Evolutionary conservation across 1,140 invertebrate species (phyloP), one percentile per base, ranked within the genome.

Genomic region (Leptoteleia sp.): DNA sequence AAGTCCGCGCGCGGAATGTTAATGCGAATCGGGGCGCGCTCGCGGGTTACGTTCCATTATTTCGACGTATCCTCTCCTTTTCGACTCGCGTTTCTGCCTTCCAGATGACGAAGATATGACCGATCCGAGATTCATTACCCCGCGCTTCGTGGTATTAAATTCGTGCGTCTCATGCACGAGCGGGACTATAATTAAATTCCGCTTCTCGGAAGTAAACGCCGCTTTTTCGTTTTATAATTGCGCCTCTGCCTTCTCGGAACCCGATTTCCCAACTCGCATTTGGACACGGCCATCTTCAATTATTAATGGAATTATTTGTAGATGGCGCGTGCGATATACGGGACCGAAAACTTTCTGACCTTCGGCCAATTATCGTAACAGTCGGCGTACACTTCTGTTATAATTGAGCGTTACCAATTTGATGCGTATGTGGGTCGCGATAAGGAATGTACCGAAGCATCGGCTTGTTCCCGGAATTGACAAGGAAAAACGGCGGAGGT

Each of bases 1-100:
- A 52, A 71, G 55, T 47, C 61, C 19, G 61, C 31, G 54, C 16
- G 42, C 31, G 55, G 67, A 71, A 71, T 71, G 54, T 71, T 61
- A 72, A 72, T 62, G 47, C 38, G 57, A 72, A 25, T 61, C 35
- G 31, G 35, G 35, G 12, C 33, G 43, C 52, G 35, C 40, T 48
- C 40, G 48, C 31, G 31, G 45, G 33, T 48, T 40, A 54, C 31
- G 19, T 54, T 37, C 15, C 33, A 19, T 70, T 33, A 57, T 48
- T 68, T 42, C 17, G 8, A 12, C 47, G 35, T 35, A 12, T 31
- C 22, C 35, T 47, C 22, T 25, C 6, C 22, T 57, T 68, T 68
- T 5, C 17, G 27, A 25, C 37, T 33, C 12, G 29, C 16, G 17
- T 27, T 19, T 35, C 12, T 25, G 19, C 45, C 25, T 47, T 61